A percentile compares a stretch with the other conserved stretches of the same genome.
phyloP scores from a whole-genome alignment of 92 coral and sea anemone species.

The Heliopora coerulea region DNA sequence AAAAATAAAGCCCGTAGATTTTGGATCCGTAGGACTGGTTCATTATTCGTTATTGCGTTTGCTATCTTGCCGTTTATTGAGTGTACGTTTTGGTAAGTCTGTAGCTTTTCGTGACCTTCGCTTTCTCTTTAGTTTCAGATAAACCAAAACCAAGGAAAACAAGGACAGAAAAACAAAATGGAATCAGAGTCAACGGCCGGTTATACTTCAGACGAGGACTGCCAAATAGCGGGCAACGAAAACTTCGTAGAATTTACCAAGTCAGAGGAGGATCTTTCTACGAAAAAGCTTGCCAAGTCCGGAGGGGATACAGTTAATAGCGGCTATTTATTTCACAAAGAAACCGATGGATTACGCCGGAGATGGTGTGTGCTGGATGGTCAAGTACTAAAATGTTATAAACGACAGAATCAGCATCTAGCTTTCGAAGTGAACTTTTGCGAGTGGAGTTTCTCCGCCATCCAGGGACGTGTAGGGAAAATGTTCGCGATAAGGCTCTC shows the following conservation, averaged over 20 bases:
- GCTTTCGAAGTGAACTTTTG: slow-evolving; percentile 16
- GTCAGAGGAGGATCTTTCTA: slow-evolving; percentile 3
- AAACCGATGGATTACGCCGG: slow-evolving; percentile 18
- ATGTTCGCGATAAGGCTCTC: slow-evolving; percentile 28
- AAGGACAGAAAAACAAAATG: background rate
- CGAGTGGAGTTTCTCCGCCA: slow-evolving; percentile 21
- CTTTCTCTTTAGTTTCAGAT: slow-evolving; percentile 6
- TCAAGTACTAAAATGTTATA: slow-evolving; percentile 26
- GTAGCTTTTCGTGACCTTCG: background rate
- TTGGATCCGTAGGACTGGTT: too few species aligned
- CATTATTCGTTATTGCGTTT: too few species aligned
- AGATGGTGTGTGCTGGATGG: slow-evolving; percentile 23
- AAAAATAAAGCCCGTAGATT: too few species aligned
- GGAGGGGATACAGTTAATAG: background rate
- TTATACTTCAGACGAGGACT: slow-evolving; percentile 25
- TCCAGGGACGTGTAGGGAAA: slow-evolving; percentile 26
- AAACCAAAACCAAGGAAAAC: slow-evolving; percentile 19
- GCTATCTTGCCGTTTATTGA: too few species aligned
- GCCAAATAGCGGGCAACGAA: slow-evolving; percentile 15
- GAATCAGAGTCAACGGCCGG: background rate
- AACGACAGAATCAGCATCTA: slow-evolving; percentile 28
- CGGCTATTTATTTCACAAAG: slow-evolving; percentile 15
- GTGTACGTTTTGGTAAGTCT: background rate
- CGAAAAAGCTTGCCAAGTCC: background rate
- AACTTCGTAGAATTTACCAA: slow-evolving; percentile 29